Evolutionary conservation across 2,888 invertebrate species (phyloP), one percentile per base, ranked within the genome.

Genomic region (Thecophora atra): DNA sequence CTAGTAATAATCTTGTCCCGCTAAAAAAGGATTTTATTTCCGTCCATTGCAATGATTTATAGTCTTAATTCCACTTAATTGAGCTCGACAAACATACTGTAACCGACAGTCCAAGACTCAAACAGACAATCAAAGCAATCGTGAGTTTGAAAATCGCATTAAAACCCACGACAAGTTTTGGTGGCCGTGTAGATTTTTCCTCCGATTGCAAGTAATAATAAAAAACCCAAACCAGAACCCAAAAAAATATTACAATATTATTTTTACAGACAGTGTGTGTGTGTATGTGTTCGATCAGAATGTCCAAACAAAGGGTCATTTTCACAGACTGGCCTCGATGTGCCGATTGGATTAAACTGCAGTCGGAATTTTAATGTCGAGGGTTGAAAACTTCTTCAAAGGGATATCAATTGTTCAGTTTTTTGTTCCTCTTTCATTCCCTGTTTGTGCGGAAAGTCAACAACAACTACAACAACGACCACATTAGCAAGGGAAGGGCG

Each of bases 291-390:
- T 6, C 13, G 3, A n/a, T 5, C 17, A 51, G 19, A 17, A 47
- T 64, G 64, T 47, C 64, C 64, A 64, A 64, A 26, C 65, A 65
- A 65, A 52, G 65, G 65, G 52, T 65, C 65, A 65, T 19, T 52
- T n/a, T 52, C 26, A 6, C 26, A 6, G 21, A 51, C 51, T 24
- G 47, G n/a, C 51, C 52, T 26, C 30, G 52, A 7, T 21, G 47
- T 64, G 17, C 19, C n/a, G 47, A 44, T 17, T 19, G 42, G 54
- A 54, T 21, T 11, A 54, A 54, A 54, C 13, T 24, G 15, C 19
- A 54, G 54, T 54, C 8, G 58, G 13, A 62, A 30, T 37, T 62
- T 62, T 21, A 21, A 3, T 21, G 37, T n/a, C 21, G 21, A 37
- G 62, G 62, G 30, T 62, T 30, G 62, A 62, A 62, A 30, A 19